Base-by-base conservation (phyloP, 2,113 vertebrate species). In the Recurvirostra avosetta region DNA sequence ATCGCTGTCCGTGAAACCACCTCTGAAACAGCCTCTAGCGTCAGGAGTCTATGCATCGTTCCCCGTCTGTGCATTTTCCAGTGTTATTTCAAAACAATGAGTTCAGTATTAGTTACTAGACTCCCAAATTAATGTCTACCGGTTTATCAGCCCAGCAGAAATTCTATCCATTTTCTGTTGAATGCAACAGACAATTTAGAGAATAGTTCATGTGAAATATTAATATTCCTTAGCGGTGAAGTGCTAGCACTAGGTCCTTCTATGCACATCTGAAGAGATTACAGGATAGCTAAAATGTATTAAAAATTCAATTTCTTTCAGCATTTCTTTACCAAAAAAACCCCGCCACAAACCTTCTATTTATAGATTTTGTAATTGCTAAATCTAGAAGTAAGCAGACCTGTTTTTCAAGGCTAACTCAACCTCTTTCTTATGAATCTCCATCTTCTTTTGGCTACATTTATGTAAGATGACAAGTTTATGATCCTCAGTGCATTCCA, bases 381-480 rank as follows among this genome's bases (percentile, higher is more conserved):
- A 86, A 52, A 68, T 34, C 67, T 52, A 68, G 40, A 72, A 88
- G 20, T 30, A 59, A 63, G 20, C 7, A 86, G 56, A 95, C 86
- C 47, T 58, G 59, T 63, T 94, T 92, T 88, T 92, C 94, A 94
- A 92, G 67, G 68, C 68, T 74, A 94, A 80, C 12, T 70, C 67
- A 61, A 62, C 12, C 56, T 66, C 36, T 10, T 85, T 23, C 62
- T 74, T 86, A 19, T 5, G 8, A 66, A 41, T n/a, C 75, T 73
- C 72, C 63, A 74, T 74, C 50, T 94, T 86, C 78, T 70, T 95
- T 78, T 88, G 79, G 91, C 91, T 92, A 32, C 41, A 71, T 32
- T 53, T 88, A 16, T 3, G 5, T 5, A 50, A 86, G 65, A 74
- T 84, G 83, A 95, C 79, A 92, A 90, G 47, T 91, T 95, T 94